Conservation (phyloP, 1,140 invertebrate species). For the Drosophila nannoptera region DNA sequence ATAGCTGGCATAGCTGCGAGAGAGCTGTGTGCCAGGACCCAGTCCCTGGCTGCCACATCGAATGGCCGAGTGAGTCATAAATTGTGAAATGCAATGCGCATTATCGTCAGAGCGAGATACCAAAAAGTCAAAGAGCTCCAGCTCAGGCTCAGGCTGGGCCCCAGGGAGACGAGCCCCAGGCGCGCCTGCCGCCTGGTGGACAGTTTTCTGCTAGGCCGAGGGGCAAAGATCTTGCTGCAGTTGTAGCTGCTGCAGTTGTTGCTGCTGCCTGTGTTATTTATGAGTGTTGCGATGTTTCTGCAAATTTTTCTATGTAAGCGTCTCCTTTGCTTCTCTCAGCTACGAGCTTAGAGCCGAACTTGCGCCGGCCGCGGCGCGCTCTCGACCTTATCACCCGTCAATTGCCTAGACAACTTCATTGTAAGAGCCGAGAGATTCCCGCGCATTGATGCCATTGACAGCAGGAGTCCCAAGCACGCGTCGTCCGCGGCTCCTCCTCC, state of each 20-base stretch:
- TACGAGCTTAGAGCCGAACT: slow-evolving; percentile 42
- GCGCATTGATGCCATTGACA: slow-evolving; percentile 67
- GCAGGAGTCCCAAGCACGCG: slow-evolving; percentile 72
- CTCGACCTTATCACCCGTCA: slow-evolving; percentile 71
- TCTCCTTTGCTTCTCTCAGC: slow-evolving; percentile 36
- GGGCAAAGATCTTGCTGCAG: slow-evolving; percentile 6
- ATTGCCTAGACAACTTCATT: slow-evolving; percentile 76
- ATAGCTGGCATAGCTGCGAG: slow-evolving; percentile 54
- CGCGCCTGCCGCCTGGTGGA: slow-evolving; percentile 42
- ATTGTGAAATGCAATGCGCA: slow-evolving; percentile 68
- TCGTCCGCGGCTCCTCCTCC: slow-evolving; percentile 18
- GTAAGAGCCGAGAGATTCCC: slow-evolving; percentile 63
- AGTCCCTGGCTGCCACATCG: slow-evolving; percentile 16
- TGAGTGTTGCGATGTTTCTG: slow-evolving; percentile 76
- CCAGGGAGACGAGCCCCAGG: slow-evolving; percentile 3
- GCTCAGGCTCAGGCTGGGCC: slow-evolving; percentile 20
- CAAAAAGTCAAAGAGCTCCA: slow-evolving; percentile 44
- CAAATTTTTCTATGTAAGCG: slow-evolving; percentile 74
- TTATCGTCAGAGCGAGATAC: slow-evolving; percentile 55
- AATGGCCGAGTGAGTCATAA: slow-evolving; percentile 62
- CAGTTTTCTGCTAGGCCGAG: slow-evolving; percentile 54
- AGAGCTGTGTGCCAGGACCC: slow-evolving; percentile 20
- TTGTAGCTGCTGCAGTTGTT: slow-evolving; percentile 17
- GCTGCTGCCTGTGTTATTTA: slow-evolving; percentile 66
- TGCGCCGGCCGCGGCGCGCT: no score